A percentile compares a stretch with the other conserved stretches of the same genome.
Conservation (phyloP, 2,888 invertebrate species). For the Allygus modestus region DNA sequence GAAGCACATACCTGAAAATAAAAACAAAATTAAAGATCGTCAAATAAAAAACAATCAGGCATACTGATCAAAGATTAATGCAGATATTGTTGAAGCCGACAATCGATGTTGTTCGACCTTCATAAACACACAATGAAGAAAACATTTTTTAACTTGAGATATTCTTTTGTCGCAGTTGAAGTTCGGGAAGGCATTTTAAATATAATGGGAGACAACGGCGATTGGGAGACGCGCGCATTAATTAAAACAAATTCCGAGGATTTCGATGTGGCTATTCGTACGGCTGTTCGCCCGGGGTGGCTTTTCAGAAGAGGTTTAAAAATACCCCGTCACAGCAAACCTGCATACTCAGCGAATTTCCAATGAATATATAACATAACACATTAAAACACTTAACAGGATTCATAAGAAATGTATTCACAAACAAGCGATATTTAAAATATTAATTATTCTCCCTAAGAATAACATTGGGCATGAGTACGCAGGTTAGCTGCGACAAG, state of each 20-base stretch:
- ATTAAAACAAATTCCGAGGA: background rate
- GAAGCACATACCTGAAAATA: background rate
- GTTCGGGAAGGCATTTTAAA: background rate
- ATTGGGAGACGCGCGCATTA: background rate
- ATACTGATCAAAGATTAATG: background rate
- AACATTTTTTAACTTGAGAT: background rate
- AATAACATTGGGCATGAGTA: too few species aligned
- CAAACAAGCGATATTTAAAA: too few species aligned
- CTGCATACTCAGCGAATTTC: too few species aligned
- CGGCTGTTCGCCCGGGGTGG: too few species aligned
- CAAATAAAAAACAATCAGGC: background rate
- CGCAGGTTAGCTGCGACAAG: too few species aligned
- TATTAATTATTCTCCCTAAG: too few species aligned
- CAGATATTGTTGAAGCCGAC: background rate
- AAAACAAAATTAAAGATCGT: background rate
- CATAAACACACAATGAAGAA: background rate
- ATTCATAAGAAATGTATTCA: too few species aligned
- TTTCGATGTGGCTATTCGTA: background rate
- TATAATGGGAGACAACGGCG: slow-evolving; percentile 21
- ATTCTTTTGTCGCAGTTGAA: slow-evolving; percentile 8
- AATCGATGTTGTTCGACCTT: background rate
- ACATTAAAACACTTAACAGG: too few species aligned
- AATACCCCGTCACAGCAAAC: too few species aligned
- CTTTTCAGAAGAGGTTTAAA: too few species aligned
- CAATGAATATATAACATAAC: too few species aligned